Base-by-base conservation (phyloP, 37 sponge, comb jelly and placozoan genomes). In the Tethya wilhelma region DNA sequence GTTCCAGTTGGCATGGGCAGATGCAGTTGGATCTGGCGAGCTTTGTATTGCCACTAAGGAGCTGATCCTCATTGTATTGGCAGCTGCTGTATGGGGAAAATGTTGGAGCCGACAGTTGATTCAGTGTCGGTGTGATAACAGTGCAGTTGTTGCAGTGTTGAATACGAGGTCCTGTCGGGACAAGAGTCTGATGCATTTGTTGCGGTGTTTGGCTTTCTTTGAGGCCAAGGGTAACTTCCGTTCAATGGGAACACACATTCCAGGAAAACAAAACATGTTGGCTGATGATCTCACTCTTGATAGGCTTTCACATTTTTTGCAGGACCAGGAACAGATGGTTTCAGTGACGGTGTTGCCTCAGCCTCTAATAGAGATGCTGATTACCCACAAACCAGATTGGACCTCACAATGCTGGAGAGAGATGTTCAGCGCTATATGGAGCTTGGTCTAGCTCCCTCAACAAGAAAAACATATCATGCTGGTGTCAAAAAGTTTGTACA, bases 201-300 rank as follows among this genome's bases (percentile, higher is more conserved):
- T 87, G 38, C 41, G 75, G 11, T 80, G 80, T 38, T 69, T 87
- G 29, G 36, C 67, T 60, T 87, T 80, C 32, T 38, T 80, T 20
- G 26, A 22, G 34, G 78, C 85, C 25, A 25, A 28, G n/a, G n/a
- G n/a, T n/a, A n/a, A n/a, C n/a, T n/a, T n/a, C n/a, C n/a, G n/a
- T n/a, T n/a, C 28, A 67, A 71, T 43, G 26, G 84, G 59, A 4
- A 28, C 44, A 28, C 49, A 84, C 30, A 20, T 84, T 19, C 79
- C 79, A 6, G 74, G 86, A 19, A 71, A 49, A 25, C 9, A 59
- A 12, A 89, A 89, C 39, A 43, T 30, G 1, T 44, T 38, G 42
- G 90, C 90, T 19, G 85, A 89, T 79, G 84, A 79, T 4, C 60
- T 89, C 1, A 79, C 84, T 17, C 53, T 37, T 6, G 36, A 49